Conservation (phyloP, 2,113 vertebrate species). For the Trogon melanurus region DNA sequence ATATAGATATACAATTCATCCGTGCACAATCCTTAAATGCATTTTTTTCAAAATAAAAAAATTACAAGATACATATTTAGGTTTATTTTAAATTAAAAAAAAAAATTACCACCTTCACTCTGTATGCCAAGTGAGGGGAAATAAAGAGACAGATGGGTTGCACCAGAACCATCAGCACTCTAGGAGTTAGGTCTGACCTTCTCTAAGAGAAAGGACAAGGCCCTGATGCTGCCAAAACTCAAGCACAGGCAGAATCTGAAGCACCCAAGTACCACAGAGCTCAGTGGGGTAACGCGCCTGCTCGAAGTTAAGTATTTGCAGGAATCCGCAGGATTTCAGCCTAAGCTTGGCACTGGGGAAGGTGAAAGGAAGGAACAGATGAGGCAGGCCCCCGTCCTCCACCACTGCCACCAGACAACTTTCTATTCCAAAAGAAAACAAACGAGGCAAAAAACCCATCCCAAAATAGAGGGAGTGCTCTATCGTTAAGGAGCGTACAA, state of each 20-base stretch:
- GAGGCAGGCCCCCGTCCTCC: slow-evolving; percentile 13
- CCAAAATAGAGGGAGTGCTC: background rate
- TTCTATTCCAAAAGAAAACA: background rate
- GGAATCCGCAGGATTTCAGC: slow-evolving; percentile 12
- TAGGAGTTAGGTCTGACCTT: slow-evolving; percentile 6
- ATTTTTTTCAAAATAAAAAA: slow-evolving; percentile 71
- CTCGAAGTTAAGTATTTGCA: background rate
- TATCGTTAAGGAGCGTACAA: background rate
- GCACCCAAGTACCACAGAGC: slow-evolving; percentile 11
- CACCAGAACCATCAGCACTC: slow-evolving; percentile 23
- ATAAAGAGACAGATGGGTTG: slow-evolving; percentile 17
- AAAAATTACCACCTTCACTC: slow-evolving; percentile 37
- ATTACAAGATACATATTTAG: slow-evolving; percentile 76
- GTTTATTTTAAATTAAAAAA: slow-evolving; percentile 78
- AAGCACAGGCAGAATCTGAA: slow-evolving; percentile 29
- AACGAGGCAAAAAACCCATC: background rate
- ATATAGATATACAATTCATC: slow-evolving; percentile 80
- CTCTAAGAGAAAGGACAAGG: slow-evolving; percentile 26
- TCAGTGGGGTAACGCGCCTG: background rate
- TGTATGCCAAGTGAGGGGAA: slow-evolving; percentile 58
- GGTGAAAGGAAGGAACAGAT: slow-evolving; percentile 46
- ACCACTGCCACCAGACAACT: background rate
- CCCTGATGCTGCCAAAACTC: slow-evolving; percentile 20
- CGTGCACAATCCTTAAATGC: slow-evolving; percentile 78
- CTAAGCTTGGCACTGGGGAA: slow-evolving; percentile 34